Evolutionary conservation across 2,113 vertebrate species (phyloP), one percentile per base, ranked within the genome.

Genomic region (Cricetomys ansorgei): DNA sequence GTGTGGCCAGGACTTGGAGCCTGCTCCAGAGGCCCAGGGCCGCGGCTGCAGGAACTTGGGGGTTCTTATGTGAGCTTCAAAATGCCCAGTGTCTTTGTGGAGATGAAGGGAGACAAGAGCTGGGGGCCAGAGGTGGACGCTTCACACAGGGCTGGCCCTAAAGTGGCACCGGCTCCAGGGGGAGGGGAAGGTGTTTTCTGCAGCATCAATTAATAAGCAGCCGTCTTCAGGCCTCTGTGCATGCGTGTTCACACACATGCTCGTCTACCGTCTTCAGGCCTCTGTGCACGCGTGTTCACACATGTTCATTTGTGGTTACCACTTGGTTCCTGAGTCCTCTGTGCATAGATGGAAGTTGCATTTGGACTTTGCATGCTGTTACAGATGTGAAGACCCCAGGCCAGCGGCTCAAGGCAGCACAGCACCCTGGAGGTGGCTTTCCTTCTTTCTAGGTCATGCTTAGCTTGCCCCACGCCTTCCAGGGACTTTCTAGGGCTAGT

Each of bases 201-300:
- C 40, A 37, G 16, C 17, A 12, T 37, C 31, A 13, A 21, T 48
- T 25, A 19, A 31, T 25, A 43, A 48, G 55, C 34, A 75, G 4
- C 34, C 11, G 29, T 80, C 29, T 62, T 73, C 37, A 40, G 5
- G 23, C 27, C 2, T n/a, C 15, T 76, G 81, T 19, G n/a, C 25
- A 67, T 15, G 37, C 8, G 8, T 0, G 5, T 21, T n/a, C 53
- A 48, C 77, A 34, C 10, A 31, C 15, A 9, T 19, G 0, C 34
- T n/a, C n/a, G n/a, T n/a, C n/a, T n/a, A n/a, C 34, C 11, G 29
- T 80, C 29, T 62, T 73, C 37, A 40, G 5, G 23, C 27, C 2
- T n/a, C 15, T 76, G 81, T 19, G n/a, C 25, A 67, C 15, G 37
- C 8, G 8, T 0, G 5, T 21, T n/a, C 53, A 48, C 77, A 34